Percentiles rank a stretch among this genome's conserved stretches.
phyloP scores from a whole-genome alignment of 2,888 invertebrate genomes.

The Anorthoa munda region DNA sequence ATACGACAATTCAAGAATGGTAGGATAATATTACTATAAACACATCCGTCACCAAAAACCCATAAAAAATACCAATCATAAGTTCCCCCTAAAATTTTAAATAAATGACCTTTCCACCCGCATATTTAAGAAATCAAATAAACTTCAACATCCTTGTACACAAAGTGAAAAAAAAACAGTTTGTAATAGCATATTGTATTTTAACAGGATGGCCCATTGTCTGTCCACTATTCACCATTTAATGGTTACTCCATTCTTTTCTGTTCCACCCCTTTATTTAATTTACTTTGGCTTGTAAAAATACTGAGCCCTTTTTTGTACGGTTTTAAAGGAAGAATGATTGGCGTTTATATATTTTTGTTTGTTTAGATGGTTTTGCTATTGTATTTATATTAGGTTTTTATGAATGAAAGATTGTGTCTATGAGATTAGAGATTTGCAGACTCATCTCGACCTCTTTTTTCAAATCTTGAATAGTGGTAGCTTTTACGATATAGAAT shows the following conservation, averaged over 20 bases:
- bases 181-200: slow-evolving; percentile 75
- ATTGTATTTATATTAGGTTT: slow-evolving; percentile 39
- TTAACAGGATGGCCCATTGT: slow-evolving; percentile 73
- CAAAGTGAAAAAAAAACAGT: slow-evolving; percentile 20
- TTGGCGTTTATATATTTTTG: slow-evolving; percentile 38
- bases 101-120: slow-evolving; percentile 47
- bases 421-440: not conserved
- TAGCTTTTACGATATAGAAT: not conserved
- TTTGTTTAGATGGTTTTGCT: slow-evolving; percentile 15
- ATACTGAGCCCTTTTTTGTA: slow-evolving; percentile 58
- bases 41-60: not conserved
- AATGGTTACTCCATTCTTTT: slow-evolving; percentile 71
- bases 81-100: slow-evolving; percentile 12
- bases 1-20: not conserved
- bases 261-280: slow-evolving; percentile 73
- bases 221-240: slow-evolving; percentile 75
- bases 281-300: slow-evolving; percentile 67
- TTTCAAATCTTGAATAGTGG: not conserved
- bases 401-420: not conserved
- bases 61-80: slow-evolving; percentile 1
- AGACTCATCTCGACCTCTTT: not conserved
- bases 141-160: slow-evolving; percentile 40
- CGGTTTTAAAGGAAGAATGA: slow-evolving; percentile 31
- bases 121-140: slow-evolving; percentile 43
- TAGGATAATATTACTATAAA: slow-evolving; percentile 1